Base-by-base conservation (phyloP, 2,113 vertebrate genomes). In the Pseudorectes ferrugineus region DNA sequence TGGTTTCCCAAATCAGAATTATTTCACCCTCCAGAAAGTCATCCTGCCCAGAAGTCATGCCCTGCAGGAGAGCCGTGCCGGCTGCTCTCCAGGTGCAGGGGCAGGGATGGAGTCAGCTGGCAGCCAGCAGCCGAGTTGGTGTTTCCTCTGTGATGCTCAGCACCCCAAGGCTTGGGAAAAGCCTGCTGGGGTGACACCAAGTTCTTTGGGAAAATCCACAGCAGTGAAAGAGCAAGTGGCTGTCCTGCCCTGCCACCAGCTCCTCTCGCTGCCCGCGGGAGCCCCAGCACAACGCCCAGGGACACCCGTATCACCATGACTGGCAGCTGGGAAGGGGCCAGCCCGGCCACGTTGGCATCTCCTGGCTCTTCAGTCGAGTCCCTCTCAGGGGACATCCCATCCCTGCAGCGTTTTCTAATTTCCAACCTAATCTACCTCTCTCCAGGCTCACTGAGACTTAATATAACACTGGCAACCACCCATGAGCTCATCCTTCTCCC, bases 321-420 rank as follows among this genome's bases (percentile, higher is more conserved):
- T 2, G 0, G 21, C 10, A 2, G 11, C 61, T 31, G 68, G 65
- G 58, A 84, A 67, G 17, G 38, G 46, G 10, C 36, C 43, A 29
- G 5, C 15, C 55, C 0, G 0, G 20, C 59, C 15, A 4, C 1
- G 0, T 3, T 5, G 24, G 29, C 19, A 2, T 36, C 58, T 66
- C 67, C 48, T 0, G 1, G 14, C 52, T 57, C 66, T 59, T 57
- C 2, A 2, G 12, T 7, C 5, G 28, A 55, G 48, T 52, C 20
- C 17, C 22, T 79, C 49, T 45, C 4, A 0, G 33, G 81, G n/a
- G 4, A 57, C 43, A 51, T 46, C 58, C 67, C 46, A 38, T 40
- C 31, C 81, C 85, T 9, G 5, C n/a, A 0, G 43, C 0, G 13
- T 63, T 96, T 93, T 88, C 94, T 96, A 78, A 92, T 95, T 96